A percentile compares a stretch with the other conserved stretches of the same genome.
Evolutionary conservation across 2,797 vertebrate species (phyloP).

Genomic region (Mormyrops attenuatus): DNA sequence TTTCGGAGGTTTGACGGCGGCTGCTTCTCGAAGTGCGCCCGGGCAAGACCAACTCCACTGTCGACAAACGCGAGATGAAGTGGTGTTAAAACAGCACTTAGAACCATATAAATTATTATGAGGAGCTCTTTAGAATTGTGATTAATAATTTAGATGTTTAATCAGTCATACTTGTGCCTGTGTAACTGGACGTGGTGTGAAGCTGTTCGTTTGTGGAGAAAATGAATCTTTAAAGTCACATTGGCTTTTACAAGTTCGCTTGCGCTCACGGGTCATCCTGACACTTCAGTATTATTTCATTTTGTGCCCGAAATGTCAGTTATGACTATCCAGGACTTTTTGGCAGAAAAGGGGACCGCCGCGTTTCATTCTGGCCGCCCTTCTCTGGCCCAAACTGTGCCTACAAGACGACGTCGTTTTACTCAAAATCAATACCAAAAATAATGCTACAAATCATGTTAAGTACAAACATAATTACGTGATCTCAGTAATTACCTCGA

Average conservation of each 20-base stretch:
- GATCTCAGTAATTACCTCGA: background rate
- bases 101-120: background rate
- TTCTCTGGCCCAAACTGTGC: background rate
- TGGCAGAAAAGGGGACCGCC: background rate
- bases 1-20: constrained; percentile 76
- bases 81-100: background rate
- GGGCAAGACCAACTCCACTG: constrained; percentile 76
- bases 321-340: background rate
- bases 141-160: background rate
- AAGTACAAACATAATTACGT: background rate
- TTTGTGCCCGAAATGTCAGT: background rate
- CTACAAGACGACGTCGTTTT: background rate
- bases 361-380: background rate
- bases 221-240: background rate
- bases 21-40: constrained; percentile 80
- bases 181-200: background rate
- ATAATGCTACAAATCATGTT: background rate
- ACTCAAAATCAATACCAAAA: background rate
- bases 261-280: background rate
- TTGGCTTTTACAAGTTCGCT: background rate
- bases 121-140: background rate
- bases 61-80: constrained; percentile 47
- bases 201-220: background rate
- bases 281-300: background rate
- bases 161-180: background rate